phyloP scores from a whole-genome alignment of 2,797 vertebrate genomes.

The Paramormyrops hopkinsi region DNA sequence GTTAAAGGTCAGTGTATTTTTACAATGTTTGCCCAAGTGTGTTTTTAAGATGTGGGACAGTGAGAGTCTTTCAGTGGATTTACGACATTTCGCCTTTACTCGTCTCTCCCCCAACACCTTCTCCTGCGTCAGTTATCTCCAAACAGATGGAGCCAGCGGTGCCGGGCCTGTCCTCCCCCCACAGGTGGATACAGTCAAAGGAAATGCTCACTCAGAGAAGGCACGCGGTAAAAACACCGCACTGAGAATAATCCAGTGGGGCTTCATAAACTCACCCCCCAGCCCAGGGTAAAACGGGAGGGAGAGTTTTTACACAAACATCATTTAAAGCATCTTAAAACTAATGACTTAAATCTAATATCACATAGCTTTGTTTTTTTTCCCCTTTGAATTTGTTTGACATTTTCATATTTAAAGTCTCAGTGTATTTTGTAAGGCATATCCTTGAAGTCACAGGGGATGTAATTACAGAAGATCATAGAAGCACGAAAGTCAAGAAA shows the following conservation, averaged over 20 bases:
- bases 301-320: not conserved
- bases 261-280: slow-evolving; percentile 36
- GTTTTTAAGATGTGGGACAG: slow-evolving; percentile 45
- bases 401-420: not conserved
- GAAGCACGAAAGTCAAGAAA: not conserved
- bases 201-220: slow-evolving; percentile 64
- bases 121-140: slow-evolving; percentile 62
- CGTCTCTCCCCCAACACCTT: slow-evolving; percentile 28
- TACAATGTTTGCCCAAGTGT: slow-evolving; percentile 47
- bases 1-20: slow-evolving; percentile 66
- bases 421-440: not conserved
- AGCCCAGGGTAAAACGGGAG: slow-evolving; percentile 34
- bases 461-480: not conserved
- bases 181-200: slow-evolving; percentile 72
- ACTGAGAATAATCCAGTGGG: slow-evolving; percentile 35
- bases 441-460: not conserved
- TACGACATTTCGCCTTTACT: slow-evolving; percentile 51
- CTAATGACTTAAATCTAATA: not conserved
- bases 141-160: slow-evolving; percentile 70
- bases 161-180: slow-evolving; percentile 70
- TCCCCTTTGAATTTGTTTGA: not conserved
- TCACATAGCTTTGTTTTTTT: not conserved
- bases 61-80: slow-evolving; percentile 47
- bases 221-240: slow-evolving; percentile 48
- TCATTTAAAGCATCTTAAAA: not conserved